phyloP scores from a whole-genome alignment of 2,888 invertebrate genomes.

The Drosophila differens region DNA sequence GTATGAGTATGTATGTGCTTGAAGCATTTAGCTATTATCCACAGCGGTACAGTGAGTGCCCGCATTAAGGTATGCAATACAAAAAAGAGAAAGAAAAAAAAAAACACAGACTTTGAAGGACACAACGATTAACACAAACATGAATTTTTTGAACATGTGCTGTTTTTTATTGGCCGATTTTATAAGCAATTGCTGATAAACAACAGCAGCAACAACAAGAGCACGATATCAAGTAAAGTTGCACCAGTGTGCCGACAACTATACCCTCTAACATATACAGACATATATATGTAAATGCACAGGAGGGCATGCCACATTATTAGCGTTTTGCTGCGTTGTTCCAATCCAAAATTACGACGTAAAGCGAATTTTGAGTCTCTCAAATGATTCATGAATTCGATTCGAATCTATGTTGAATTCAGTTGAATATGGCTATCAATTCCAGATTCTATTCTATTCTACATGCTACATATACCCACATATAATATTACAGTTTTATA shows the following conservation, averaged over 20 bases:
- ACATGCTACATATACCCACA: not conserved
- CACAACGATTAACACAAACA: slow-evolving; percentile 22
- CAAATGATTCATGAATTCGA: not conserved
- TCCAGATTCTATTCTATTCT: not conserved
- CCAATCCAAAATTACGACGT: not conserved
- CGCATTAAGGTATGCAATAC: slow-evolving; percentile 65
- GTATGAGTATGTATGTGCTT: not conserved
- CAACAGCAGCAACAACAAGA: no score
- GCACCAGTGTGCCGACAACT: not conserved
- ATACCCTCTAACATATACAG: not conserved
- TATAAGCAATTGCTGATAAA: slow-evolving; percentile 38
- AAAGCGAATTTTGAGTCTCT: not conserved
- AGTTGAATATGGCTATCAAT: not conserved
- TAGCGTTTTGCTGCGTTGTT: not conserved
- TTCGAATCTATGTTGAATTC: not conserved
- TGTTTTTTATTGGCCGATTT: slow-evolving; percentile 31
- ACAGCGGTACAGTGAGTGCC: slow-evolving; percentile 15
- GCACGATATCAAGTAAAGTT: not conserved
- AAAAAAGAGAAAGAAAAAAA: slow-evolving; percentile 28
- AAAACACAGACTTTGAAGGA: slow-evolving; percentile 36
- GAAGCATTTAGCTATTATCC: slow-evolving; percentile 18
- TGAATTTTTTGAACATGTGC: slow-evolving; percentile 10
- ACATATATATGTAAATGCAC: not conserved
- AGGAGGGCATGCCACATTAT: not conserved
- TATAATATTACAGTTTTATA: no score